phyloP scores from a whole-genome alignment of 2,113 vertebrate species.

The Atractosteus spatula region DNA sequence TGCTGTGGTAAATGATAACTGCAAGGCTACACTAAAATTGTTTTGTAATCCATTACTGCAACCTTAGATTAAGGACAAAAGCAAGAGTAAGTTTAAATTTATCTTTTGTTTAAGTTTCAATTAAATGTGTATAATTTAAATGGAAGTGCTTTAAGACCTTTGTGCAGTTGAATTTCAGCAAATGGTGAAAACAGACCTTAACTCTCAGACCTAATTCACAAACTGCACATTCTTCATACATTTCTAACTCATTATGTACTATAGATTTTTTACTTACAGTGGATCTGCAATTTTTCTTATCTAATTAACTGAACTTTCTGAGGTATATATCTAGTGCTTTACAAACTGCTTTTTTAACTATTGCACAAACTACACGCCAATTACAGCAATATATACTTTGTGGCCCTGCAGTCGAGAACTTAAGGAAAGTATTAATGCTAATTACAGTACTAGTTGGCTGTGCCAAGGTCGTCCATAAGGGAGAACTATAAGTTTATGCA shows the following conservation, averaged over 20 bases:
- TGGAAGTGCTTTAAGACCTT: not conserved
- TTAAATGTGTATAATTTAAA: not conserved
- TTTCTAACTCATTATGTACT: not conserved
- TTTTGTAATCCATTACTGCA: too few relatives aligned
- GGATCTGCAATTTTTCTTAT: not conserved
- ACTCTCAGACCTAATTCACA: too few relatives aligned
- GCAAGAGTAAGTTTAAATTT: too few relatives aligned
- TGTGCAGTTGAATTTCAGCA: not conserved
- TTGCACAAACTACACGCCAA: conserved; percentile 13
- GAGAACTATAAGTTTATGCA: too few relatives aligned
- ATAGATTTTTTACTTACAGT: not conserved
- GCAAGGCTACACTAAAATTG: too few relatives aligned
- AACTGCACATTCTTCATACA: not conserved
- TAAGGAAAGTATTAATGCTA: not conserved
- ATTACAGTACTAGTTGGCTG: not conserved
- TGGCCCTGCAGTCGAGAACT: not conserved
- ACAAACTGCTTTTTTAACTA: conserved; percentile 4
- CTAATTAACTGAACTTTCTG: not conserved
- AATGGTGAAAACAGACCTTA: not conserved
- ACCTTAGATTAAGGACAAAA: too few relatives aligned
- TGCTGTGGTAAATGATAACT: too few relatives aligned
- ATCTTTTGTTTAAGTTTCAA: too few relatives aligned
- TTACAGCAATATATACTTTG: not conserved
- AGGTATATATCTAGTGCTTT: conserved; percentile 19
- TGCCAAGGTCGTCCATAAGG: not conserved